These are phyloP conservation scores for Chloroceryle inda DNA, from an alignment of 2,797 vertebrate genomes.

Conservation along the genomic window DNA sequence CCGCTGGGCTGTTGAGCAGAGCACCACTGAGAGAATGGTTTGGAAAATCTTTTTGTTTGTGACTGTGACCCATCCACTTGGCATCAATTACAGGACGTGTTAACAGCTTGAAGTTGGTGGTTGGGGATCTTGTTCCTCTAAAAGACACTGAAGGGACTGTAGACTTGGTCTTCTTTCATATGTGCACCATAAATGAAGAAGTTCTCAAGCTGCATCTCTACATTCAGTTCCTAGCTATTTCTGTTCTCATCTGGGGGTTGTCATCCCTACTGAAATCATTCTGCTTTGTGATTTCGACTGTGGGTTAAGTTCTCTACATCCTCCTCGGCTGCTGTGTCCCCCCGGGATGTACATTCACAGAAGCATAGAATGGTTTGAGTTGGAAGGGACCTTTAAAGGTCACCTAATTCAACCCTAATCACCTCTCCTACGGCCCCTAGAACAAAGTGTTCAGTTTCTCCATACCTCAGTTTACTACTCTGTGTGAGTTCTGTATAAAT, in stretches of 20 bases:
- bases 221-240: not conserved
- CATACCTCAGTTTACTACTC: not conserved
- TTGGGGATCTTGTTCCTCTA: not conserved
- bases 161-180: not conserved
- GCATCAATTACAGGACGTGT: not conserved
- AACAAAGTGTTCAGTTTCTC: not conserved
- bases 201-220: not conserved
- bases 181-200: not conserved
- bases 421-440: not conserved
- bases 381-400: not conserved
- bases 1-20: not conserved
- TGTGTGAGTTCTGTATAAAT: too few relatives aligned
- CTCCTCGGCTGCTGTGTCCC: not conserved
- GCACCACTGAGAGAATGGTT: not conserved
- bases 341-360: not conserved
- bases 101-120: not conserved
- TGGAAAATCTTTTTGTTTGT: not conserved
- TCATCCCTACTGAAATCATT: not conserved
- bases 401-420: not conserved
- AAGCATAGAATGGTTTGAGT: not conserved
- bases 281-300: not conserved
- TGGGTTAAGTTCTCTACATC: not conserved
- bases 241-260: not conserved
- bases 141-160: not conserved
- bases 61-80: not conserved